Evolutionary conservation across 1,140 invertebrate species (phyloP), one percentile per base, ranked within the genome.

Genomic region (Drosophila sp.): DNA sequence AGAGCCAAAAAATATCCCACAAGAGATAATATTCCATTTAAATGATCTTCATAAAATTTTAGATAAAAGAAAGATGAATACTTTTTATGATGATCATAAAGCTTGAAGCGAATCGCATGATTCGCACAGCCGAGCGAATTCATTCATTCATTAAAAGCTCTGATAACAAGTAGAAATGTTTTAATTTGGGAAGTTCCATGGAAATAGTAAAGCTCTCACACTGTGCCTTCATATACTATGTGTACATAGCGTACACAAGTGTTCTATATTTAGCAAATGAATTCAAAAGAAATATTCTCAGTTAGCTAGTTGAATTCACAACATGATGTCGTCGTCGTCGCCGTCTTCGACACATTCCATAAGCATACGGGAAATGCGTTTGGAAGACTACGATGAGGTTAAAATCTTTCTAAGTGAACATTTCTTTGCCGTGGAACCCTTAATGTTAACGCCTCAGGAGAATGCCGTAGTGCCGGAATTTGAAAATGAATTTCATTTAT

Each of bases 371-470:
- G 30, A 32, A 57, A 29, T 79, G 50, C 17, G 17, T 10, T 1
- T 70, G 23, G 70, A 41, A n/a, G 77, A 79, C 32, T 70, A 30
- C 56, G 61, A 55, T 4, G 60, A 69, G 44, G 76, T 71, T 0
- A 65, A 72, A 40, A 60, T 63, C 10, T 89, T 87, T 4, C 54
- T 89, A 2, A 44, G 32, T 0, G 38, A 47, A 8, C 66, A 83
- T 56, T 87, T 82, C 63, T 87, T 87, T 54, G 70, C 66, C 8
- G 56, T 70, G n/a, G 82, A 85, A 55, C 82, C 82, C 0, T 65
- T 87, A 6, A 54, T 85, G 79, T 60, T 62, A 29, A 84, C 72
- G 30, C 80, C 84, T 1, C 73, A 70, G 7, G 27, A 74, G 23
- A 72, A 87, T 29, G 17, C 40, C 1, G 6, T 2, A 5, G 60